Evolutionary conservation across 2,888 invertebrate genomes (phyloP), one percentile per base, ranked within the genome.

Genomic region (Thumatha senex): DNA sequence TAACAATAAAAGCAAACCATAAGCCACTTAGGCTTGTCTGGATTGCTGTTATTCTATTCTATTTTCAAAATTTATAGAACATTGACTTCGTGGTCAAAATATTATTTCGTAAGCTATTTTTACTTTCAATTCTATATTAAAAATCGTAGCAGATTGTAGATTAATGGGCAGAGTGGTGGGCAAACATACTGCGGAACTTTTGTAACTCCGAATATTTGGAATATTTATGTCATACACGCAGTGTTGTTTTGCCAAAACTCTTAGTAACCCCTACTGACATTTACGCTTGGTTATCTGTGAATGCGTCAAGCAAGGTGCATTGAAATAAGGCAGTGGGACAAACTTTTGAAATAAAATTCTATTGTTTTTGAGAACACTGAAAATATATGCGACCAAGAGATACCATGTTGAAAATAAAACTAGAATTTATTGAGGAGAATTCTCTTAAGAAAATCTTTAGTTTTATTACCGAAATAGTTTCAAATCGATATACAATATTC

Each of bases 181-280:
- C 40, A 14, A 48, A 18, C 56, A 54, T 50, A 50, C 44, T 51
- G 51, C 33, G 33, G 8, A 46, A 64, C 50, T 66, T 64, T 40
- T 43, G 34, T 51, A 46, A 48, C 54, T 54, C 44, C 40, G 35
- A 53, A 56, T 35, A 42, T 39, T 57, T 54, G 12, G 56, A 71
- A 64, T 63, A 64, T 73, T 72, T 68, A 74, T 61, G 60, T 51
- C 55, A 13, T 54, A 15, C 40, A 48, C 45, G 38, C 43, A 46
- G 51, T 43, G 63, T 62, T 78, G 76, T 78, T 75, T 76, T 78
- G 75, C 67, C 75, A 72, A 73, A 74, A 78, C 58, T 64, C 49
- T 63, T 62, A 59, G 49, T 40, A 55, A 56, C 68, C 58, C 56
- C 63, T 58, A 61, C 46, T 40, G 51, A 56, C 68, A 67, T 58